Conservation (phyloP, 1,140 invertebrate species). For the Orius laevigatus region DNA sequence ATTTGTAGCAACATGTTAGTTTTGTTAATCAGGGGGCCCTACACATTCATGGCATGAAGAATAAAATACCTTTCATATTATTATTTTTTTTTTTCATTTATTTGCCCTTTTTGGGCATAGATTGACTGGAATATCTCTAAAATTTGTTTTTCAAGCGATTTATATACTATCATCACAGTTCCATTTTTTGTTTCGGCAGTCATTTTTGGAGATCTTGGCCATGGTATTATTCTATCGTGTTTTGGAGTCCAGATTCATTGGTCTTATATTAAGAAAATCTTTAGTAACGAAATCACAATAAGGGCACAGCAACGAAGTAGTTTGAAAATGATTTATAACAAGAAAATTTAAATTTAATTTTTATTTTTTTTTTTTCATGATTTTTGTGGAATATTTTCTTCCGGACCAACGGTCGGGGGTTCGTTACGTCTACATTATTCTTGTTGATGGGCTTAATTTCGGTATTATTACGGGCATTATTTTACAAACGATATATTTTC, state of each 20-base stretch:
- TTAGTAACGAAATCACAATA: constrained; percentile 41
- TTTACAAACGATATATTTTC: constrained; percentile 97
- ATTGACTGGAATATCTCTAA: too few species aligned
- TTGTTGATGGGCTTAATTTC: constrained; percentile 96
- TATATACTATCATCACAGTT: constrained; percentile 92
- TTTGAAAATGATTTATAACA: background rate
- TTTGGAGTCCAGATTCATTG: constrained; percentile 63
- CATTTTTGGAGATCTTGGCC: constrained; percentile 96
- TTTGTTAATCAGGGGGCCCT: too few species aligned
- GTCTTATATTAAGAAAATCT: constrained; percentile 57
- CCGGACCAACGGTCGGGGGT: too few species aligned
- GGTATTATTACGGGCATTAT: constrained; percentile 93
- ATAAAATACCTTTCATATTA: too few species aligned
- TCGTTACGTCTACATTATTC: constrained; percentile 91
- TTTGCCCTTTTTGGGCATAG: too few species aligned
- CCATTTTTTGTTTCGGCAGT: constrained; percentile 95
- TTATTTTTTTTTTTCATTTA: too few species aligned
- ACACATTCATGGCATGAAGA: too few species aligned
- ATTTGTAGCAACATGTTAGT: too few species aligned
- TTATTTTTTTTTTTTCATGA: constrained; percentile 40
- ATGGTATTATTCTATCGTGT: constrained; percentile 66
- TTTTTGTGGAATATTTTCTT: constrained; percentile 97
- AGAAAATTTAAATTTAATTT: background rate
- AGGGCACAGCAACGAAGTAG: constrained; percentile 47
- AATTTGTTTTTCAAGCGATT: constrained; percentile 42